Evolutionary conservation across 1,140 invertebrate species (phyloP), one percentile per base, ranked within the genome.

Genomic region (Calycopis cecrops): DNA sequence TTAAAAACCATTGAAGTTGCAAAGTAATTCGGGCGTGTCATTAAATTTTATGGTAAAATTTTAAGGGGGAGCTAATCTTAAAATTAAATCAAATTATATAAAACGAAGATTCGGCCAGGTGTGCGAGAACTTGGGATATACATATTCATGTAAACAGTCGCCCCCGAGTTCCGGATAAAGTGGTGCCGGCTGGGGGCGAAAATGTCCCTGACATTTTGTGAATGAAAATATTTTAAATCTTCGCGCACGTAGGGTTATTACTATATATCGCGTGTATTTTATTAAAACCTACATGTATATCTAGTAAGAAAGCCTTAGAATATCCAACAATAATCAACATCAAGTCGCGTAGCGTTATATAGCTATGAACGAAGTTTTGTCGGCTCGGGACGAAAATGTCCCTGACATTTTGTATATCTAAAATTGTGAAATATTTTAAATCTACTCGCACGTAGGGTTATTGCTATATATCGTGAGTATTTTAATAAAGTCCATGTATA

Each of bases 31-130:
- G 47, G 12, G 10, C 28, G 55, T 17, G 35, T 57, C 55, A 57
- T 50, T 55, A 47, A 34, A 48, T 55, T 51, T 35, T 51, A 55
- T 48, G 48, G 38, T 33, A 28, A 50, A 50, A 57, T 44, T 28
- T 18, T 9, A 44, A n/a, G 16, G 52, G 34, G 42, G 35, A 17
- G 14, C 42, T 57, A 51, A 51, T 40, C 38, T 42, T 18, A 42
- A 42, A 44, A 44, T 44, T 52, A 51, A 44, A 48, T 50, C 34
- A 51, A 12, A 38, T 57, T 51, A 55, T 42, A 16, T 34, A 47
- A 37, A 57, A 44, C 55, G 57, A 69, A 61, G 61, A 60, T 52
- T 60, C 33, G 60, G 33, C 60, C 67, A 69, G 67, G 67, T 69
- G 67, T 62, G 57, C 57, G 16, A 16, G 38, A 69, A 66, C 61